A percentile compares a stretch with the other conserved stretches of the same genome.
Conservation (phyloP, 2,113 vertebrate genomes). For the Chionis minor region DNA sequence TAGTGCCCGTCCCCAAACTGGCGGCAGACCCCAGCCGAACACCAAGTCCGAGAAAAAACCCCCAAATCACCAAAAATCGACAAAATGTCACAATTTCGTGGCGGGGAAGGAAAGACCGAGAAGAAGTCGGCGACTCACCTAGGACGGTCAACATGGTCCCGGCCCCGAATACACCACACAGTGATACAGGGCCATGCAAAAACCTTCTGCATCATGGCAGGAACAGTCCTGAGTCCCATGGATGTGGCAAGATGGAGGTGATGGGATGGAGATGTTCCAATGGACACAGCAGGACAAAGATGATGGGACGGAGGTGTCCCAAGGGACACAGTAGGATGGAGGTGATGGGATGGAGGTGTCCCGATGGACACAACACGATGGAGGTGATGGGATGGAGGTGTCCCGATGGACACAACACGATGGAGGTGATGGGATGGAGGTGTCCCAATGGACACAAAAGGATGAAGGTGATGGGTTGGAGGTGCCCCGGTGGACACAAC, state of each 20-base stretch:
- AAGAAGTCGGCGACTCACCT: constrained; percentile 45
- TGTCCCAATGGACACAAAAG: too few relatives aligned
- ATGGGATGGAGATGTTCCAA: not conserved
- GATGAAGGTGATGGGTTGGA: too few relatives aligned
- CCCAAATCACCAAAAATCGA: not conserved
- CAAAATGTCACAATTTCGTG: not conserved
- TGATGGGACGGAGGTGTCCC: not conserved
- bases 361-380: not conserved
- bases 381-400: not conserved
- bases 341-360: not conserved
- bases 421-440: not conserved
- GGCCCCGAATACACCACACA: not conserved
- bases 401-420: not conserved
- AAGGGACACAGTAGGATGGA: not conserved
- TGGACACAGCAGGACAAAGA: not conserved
- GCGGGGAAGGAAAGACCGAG: not conserved
- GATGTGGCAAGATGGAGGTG: not conserved
- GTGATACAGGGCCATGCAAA: constrained; percentile 25
- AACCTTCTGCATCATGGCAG: not conserved
- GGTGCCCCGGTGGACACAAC: too few relatives aligned
- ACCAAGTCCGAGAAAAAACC: not conserved
- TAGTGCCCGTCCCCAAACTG: accelerated
- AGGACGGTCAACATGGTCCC: not conserved
- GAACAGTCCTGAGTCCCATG: not conserved
- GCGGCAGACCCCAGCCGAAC: not conserved